Conservation (phyloP, 2,113 vertebrate species). For the Sciurus niger region DNA sequence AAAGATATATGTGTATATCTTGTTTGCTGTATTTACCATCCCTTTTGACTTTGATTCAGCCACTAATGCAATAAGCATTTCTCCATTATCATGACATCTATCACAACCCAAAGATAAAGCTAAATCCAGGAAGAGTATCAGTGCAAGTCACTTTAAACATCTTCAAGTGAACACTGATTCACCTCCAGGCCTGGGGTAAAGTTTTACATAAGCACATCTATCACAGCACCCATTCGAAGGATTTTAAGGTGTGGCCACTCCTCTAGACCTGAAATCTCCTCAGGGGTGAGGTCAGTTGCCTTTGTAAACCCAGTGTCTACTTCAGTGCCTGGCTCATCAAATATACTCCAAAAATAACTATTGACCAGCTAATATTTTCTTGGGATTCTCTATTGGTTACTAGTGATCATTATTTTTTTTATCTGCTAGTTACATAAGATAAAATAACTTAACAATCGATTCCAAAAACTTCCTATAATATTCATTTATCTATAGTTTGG, state of each 20-base stretch:
- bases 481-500: not conserved
- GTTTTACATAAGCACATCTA: not conserved
- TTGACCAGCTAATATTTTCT: not conserved
- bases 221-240: not conserved
- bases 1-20: not conserved
- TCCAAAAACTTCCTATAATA: not conserved
- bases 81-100: not conserved
- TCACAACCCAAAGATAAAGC: not conserved
- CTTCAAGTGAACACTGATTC: not conserved
- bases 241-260: not conserved
- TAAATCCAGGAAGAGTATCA: not conserved
- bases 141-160: not conserved
- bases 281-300: not conserved
- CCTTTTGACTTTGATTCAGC: constrained; percentile 4
- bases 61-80: not conserved
- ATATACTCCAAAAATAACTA: not conserved
- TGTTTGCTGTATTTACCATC: not conserved
- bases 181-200: not conserved
- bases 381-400: not conserved
- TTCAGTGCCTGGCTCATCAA: not conserved
- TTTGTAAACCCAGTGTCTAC: not conserved
- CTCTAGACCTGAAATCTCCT: not conserved
- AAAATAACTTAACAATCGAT: not conserved
- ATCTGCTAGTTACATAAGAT: not conserved
- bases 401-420: not conserved